phyloP scores from a whole-genome alignment of 2,113 vertebrate species.

The Sebastes fasciatus region DNA sequence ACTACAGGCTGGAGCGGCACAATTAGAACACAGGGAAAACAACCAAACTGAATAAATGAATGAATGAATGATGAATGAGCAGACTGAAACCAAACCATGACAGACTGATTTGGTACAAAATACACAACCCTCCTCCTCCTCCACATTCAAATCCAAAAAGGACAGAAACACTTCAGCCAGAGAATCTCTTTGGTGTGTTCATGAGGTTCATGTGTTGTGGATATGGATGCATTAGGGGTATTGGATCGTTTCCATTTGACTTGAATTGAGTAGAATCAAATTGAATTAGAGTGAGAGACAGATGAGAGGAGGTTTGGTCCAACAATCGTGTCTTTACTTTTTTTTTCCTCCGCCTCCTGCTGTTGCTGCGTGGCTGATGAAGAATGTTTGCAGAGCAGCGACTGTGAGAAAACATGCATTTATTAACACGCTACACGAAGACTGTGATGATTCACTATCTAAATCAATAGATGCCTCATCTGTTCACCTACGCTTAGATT shows the following conservation, averaged over 20 bases:
- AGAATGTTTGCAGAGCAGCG: background rate
- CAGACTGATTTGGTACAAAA: too few species aligned
- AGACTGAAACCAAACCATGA: too few species aligned
- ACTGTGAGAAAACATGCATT: conserved; percentile 15
- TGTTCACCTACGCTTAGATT: conserved; percentile 20
- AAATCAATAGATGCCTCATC: conserved; percentile 26
- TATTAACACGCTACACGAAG: conserved; percentile 17
- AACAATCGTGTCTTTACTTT: background rate
- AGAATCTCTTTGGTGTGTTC: background rate
- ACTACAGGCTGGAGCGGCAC: too few species aligned
- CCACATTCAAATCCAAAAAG: background rate
- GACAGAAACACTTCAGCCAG: background rate
- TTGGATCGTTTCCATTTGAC: background rate
- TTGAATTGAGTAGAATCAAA: background rate
- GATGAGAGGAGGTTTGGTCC: background rate
- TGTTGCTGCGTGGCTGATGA: background rate
- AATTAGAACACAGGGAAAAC: too few species aligned
- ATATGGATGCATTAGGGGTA: background rate
- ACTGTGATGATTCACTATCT: conserved; percentile 29
- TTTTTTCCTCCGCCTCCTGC: background rate
- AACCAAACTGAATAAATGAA: too few species aligned
- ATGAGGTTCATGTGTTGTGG: background rate
- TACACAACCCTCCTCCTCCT: background rate
- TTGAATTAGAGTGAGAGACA: too few species aligned
- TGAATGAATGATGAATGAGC: too few species aligned